Evolutionary conservation across 2,113 vertebrate species (phyloP), one percentile per base, ranked within the genome.

Genomic region (Riparia riparia): DNA sequence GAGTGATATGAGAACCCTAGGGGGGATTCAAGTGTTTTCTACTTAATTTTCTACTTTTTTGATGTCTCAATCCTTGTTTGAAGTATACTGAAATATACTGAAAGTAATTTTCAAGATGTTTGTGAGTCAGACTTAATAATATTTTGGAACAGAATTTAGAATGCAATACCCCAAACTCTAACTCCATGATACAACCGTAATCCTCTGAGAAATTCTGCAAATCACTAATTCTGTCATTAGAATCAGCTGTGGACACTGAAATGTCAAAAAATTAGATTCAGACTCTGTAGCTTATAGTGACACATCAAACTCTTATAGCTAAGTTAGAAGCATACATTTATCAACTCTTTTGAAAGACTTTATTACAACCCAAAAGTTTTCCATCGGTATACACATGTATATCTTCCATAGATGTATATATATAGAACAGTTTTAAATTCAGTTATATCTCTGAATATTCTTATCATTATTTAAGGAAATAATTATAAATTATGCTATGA

Each of bases 331-430:
- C 39, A 50, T 64, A 51, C 3, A 0, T 71, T 72, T 73, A 7
- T 57, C 49, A 50, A 28, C 5, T 58, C 34, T 88, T 87, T 22
- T 71, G 25, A 39, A 79, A 91, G 20, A 34, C 2, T 28, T 51
- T 50, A 1, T 51, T 71, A 21, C 24, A 78, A 56, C 5, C 7
- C 12, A 79, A 56, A 82, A 3, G 1, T 34, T 92, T 95, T 88
- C 29, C 12, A 28, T 22, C 0, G 0, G 2, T 61, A 54, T 68
- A n/a, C 9, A 32, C 0, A 32, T 25, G 24, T 1, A 10, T 71
- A 17, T 68, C 37, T 93, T 87, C 61, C 17, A 28, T 24, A 47
- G 12, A 2, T 45, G 28, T 41, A 21, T 29, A 21, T 29, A 14
- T 28, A 11, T 17, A 71, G 12, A 26, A 39, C 2, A 68, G 14